These are phyloP conservation scores for Seriola aureovittata DNA, from an alignment of 2,113 vertebrate genomes.

Conservation along the genomic window DNA sequence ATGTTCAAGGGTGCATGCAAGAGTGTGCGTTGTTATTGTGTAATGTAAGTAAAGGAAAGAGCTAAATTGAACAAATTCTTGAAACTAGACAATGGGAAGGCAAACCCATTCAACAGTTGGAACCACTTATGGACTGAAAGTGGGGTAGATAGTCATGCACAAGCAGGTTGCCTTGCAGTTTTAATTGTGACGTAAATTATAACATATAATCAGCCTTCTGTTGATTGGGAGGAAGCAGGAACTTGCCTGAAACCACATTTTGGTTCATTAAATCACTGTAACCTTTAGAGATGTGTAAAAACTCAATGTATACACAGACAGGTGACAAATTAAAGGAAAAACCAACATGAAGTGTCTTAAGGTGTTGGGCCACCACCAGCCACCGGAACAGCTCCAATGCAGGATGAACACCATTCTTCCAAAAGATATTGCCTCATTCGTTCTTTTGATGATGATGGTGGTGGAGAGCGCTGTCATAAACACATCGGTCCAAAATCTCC, in stretches of 20 bases:
- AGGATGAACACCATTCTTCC: too few species aligned
- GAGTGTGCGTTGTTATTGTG: slow-evolving; percentile 33
- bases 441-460: too few species aligned
- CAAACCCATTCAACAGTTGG: slow-evolving; percentile 53
- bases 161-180: slow-evolving; percentile 20
- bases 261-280: slow-evolving; percentile 5
- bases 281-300: background rate
- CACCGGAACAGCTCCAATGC: too few species aligned
- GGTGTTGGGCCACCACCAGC: too few species aligned
- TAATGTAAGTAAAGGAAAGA: slow-evolving; percentile 59
- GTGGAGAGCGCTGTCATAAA: too few species aligned
- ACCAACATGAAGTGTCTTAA: too few species aligned
- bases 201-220: slow-evolving; percentile 41
- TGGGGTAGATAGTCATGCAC: slow-evolving; percentile 33
- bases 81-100: slow-evolving; percentile 46
- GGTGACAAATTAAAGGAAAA: too few species aligned
- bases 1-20: slow-evolving; percentile 9
- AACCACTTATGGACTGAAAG: slow-evolving; percentile 34
- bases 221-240: slow-evolving; percentile 18
- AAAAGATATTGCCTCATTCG: too few species aligned
- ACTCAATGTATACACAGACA: background rate
- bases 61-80: slow-evolving; percentile 48
- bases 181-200: slow-evolving; percentile 34
- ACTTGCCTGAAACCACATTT: slow-evolving; percentile 37
- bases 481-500: background rate